These are phyloP conservation scores for Athalia circularis DNA, from an alignment of 2,888 invertebrate species.

Conservation along the genomic window DNA sequence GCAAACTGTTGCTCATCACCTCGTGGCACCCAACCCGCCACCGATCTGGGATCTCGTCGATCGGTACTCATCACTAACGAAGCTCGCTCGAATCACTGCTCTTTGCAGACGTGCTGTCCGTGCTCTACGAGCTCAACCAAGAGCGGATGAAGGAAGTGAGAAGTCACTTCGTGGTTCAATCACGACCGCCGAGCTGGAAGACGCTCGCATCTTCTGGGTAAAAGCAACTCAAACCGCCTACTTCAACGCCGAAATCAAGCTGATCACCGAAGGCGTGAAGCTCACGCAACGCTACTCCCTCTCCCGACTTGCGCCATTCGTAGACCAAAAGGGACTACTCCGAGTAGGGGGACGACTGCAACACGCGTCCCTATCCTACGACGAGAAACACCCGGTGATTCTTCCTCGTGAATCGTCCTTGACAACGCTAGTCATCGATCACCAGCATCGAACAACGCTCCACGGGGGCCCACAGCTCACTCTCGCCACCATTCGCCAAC, in stretches of 20 bases:
- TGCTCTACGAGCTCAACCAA: background rate
- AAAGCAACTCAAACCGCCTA: slow-evolving; percentile 34
- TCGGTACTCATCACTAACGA: slow-evolving; percentile 5
- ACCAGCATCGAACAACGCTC: slow-evolving; percentile 47
- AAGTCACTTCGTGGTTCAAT: background rate
- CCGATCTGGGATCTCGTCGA: slow-evolving; percentile 31
- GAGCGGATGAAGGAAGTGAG: background rate
- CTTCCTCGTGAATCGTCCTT: slow-evolving; percentile 44
- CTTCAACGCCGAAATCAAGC: slow-evolving; percentile 21
- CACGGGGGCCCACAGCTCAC: slow-evolving; percentile 52
- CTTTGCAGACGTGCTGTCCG: background rate
- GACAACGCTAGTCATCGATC: slow-evolving; percentile 44
- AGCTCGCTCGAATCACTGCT: background rate
- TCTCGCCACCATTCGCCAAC: slow-evolving; percentile 33
- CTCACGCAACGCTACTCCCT: slow-evolving; percentile 42
- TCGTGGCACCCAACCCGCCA: background rate
- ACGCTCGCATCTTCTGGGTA: slow-evolving; percentile 39
- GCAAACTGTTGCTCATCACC: background rate
- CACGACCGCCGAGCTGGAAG: slow-evolving; percentile 43
- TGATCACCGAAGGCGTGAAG: background rate
- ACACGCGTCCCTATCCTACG: slow-evolving; percentile 11
- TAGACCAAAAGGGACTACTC: slow-evolving; percentile 50
- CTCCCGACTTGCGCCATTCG: slow-evolving; percentile 49
- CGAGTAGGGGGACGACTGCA: slow-evolving; percentile 50
- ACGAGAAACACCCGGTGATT: slow-evolving; percentile 49